Conservation (phyloP, 2,113 vertebrate genomes). For the Nasalis larvatus region DNA sequence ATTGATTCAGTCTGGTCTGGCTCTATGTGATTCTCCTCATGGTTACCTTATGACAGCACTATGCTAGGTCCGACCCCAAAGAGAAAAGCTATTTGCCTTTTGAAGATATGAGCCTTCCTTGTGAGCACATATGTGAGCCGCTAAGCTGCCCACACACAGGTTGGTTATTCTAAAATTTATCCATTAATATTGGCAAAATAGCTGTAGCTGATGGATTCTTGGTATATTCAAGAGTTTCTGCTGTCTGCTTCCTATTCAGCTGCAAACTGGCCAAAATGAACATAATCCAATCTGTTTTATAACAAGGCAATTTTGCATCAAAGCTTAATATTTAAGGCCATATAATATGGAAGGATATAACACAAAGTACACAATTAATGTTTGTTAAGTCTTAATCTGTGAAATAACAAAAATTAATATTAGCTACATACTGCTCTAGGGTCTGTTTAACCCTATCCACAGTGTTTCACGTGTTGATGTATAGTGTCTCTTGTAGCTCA, state of each 20-base stretch:
- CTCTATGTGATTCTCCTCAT: not conserved
- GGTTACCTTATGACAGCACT: not conserved
- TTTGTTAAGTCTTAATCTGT: slow-evolving; percentile 50
- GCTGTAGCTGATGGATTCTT: not conserved
- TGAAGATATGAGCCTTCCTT: not conserved
- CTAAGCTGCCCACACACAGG: not conserved
- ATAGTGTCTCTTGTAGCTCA: not conserved
- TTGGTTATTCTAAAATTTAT: not conserved
- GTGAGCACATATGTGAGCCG: not conserved
- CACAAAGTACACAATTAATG: not conserved
- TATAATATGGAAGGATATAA: slow-evolving; percentile 32
- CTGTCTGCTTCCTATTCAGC: not conserved
- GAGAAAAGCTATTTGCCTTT: not conserved
- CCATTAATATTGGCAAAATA: slow-evolving; percentile 3
- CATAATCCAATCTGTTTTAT: not conserved
- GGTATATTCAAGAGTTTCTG: not conserved
- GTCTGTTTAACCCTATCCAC: not conserved
- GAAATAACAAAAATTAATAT: slow-evolving; percentile 16
- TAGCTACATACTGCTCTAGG: not conserved
- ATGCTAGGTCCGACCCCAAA: not conserved
- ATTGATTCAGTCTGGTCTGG: not conserved
- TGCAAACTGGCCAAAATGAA: slow-evolving; percentile 27
- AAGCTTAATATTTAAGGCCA: slow-evolving; percentile 40
- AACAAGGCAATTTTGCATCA: slow-evolving; percentile 9
- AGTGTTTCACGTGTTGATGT: not conserved